Base-by-base conservation (phyloP, 2,888 invertebrate genomes). In the Eledona agricola region DNA sequence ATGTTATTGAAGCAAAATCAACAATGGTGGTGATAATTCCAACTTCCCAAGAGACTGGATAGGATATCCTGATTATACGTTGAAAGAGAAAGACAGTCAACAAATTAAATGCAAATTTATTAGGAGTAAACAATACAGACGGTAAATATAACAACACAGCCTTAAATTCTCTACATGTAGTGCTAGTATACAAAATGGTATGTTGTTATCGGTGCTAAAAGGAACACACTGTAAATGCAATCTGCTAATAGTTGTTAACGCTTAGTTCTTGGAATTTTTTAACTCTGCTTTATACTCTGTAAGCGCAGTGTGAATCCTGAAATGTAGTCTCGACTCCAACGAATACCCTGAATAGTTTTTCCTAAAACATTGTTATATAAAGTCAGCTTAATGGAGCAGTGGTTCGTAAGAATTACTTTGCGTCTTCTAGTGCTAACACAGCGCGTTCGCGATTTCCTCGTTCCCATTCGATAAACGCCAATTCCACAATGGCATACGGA, bases 321-420 rank as follows among this genome's bases (percentile, higher is more conserved):
- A 95, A 73, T 94, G 94, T 9, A 96, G 80, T 22, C 95, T 81
- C 0, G 94, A 93, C 72, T 96, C 95, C 62, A 96, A 75, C 0
- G 89, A 85, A 74, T 93, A 96, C 1, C 92, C 89, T 4, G 91
- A 89, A 74, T 87, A 94, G 71, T 91, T 89, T 78, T 89, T 90
- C 77, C 94, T 94, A 78, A 1, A 82, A 51, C 10, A 28, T n/a
- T n/a, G n/a, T n/a, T n/a, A n/a, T n/a, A 53, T 40, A 25, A 15
- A 38, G 38, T 22, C 46, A 47, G 46, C 10, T 11, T 34, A 16
- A 47, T 25, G 15, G n/a, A 15, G 13, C 28, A 10, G n/a, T 15
- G 2, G 7, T 9, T 23, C 3, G 3, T n/a, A 7, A 13, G 25
- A 34, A 16, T 23, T 28, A 93, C 93, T 89, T 93, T 4, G 92